Base-by-base conservation (phyloP, 2,113 vertebrate genomes). In the Octodon degus region DNA sequence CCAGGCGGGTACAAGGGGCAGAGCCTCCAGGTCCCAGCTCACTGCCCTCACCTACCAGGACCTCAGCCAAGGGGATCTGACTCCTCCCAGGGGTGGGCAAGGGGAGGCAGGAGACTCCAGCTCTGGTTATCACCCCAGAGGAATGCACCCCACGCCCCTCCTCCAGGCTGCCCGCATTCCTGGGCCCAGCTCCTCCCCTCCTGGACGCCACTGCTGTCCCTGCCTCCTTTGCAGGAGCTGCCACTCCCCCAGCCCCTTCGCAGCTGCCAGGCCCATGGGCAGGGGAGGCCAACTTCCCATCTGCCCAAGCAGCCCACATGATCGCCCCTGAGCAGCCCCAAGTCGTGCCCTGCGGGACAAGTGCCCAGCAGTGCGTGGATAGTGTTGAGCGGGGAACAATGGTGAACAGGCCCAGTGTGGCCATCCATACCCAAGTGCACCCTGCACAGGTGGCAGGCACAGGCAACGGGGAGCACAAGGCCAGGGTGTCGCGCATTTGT, bases 311-410 rank as follows among this genome's bases (percentile, higher is more conserved):
- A 77, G 67, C 74, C 11, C 11, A 0, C 19, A 27, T 37, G 37
- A 10, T n/a, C 1, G 4, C 17, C 76, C 20, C 43, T 43, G 0
- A 2, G 7, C 17, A 2, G 37, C 63, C 90, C 30, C 11, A 62
- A n/a, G 20, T 24, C 17, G 4, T n/a, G 82, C 8, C 34, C 14
- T 1, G 3, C 0, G 0, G 8, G 65, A 72, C 53, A 87, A 27
- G 19, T n/a, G 53, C 37, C 86, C 40, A 53, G 55, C 30, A 55
- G 55, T 4, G 6, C 17, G 0, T 34, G 17, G n/a, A 24, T 2
- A 50, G 63, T 5, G 30, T 30, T 24, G 14, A 32, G 37, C 43
- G 79, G 22, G 14, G 32, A 27, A 32, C n/a, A 68, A 32, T 6
- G 10, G n/a, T 8, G 9, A 32, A 6, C 8, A 53, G 67, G 58